Percentiles rank a stretch among this genome's conserved stretches.
Evolutionary conservation across 53 echinoderm and acorn worm species (phyloP).

Genomic region (Pentamera pediparva): DNA sequence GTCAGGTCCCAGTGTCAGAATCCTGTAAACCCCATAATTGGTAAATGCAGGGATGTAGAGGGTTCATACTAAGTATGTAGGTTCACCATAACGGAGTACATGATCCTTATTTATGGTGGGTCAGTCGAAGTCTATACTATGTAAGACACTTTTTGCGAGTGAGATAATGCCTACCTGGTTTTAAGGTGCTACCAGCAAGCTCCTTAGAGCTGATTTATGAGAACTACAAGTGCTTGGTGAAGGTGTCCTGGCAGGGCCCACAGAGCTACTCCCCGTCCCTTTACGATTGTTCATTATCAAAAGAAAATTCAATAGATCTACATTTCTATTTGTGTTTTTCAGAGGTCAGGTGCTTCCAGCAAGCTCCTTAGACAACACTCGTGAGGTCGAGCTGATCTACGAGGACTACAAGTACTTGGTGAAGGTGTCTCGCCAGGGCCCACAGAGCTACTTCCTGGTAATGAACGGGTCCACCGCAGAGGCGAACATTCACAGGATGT

Average conservation of each 20-base stretch:
- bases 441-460: constrained; percentile 71
- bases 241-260: constrained; percentile 77
- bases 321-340: constrained; percentile 8
- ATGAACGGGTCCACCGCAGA: constrained; percentile 71
- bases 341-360: constrained; percentile 87
- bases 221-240: constrained; percentile 67
- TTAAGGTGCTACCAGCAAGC: constrained; percentile 67
- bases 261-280: constrained; percentile 89
- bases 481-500: constrained; percentile 73
- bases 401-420: constrained; percentile 82
- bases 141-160: too few relatives aligned
- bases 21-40: too few relatives aligned
- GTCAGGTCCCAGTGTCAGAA: too few relatives aligned
- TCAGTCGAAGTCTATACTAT: too few relatives aligned
- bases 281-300: too few relatives aligned
- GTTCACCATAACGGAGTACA: too few relatives aligned
- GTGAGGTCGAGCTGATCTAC: constrained; percentile 93
- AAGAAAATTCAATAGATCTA: neutral
- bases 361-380: constrained; percentile 59
- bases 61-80: too few relatives aligned
- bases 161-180: too few relatives aligned
- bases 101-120: too few relatives aligned
- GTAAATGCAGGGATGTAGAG: too few relatives aligned
- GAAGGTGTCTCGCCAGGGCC: constrained; percentile 75
- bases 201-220: constrained; percentile 89